These are phyloP conservation scores for Semicossyphus pulcher DNA, from an alignment of 2,113 vertebrate genomes.

Conservation along the genomic window DNA sequence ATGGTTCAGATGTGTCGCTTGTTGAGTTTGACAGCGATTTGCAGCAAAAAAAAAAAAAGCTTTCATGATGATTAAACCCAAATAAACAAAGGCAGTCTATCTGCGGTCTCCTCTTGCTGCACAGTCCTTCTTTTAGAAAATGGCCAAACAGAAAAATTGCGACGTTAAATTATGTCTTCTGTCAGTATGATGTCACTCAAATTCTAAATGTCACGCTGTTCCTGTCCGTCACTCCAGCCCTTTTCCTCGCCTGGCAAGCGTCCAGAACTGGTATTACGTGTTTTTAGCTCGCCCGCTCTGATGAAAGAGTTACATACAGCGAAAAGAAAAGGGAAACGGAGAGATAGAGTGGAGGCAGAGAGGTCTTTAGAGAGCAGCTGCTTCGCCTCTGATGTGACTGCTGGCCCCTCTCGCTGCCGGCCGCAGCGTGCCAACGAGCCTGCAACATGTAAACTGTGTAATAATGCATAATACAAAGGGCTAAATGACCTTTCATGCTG, in stretches of 20 bases:
- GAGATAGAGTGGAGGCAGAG: conserved; percentile 35
- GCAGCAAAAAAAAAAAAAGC: conserved; percentile 30
- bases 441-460: conserved; percentile 60
- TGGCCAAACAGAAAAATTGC: conserved; percentile 15
- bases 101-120: background rate
- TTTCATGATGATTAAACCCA: conserved; percentile 55
- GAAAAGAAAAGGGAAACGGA: conserved; percentile 57
- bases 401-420: conserved; percentile 33
- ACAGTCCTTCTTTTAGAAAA: conserved; percentile 4
- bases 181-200: conserved; percentile 56
- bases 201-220: conserved; percentile 78
- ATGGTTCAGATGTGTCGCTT: conserved; percentile 35
- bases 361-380: conserved; percentile 68
- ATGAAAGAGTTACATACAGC: conserved; percentile 67
- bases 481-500: conserved; percentile 63
- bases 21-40: conserved; percentile 35
- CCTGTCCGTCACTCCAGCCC: conserved; percentile 51
- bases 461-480: conserved; percentile 60
- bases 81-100: conserved; percentile 44
- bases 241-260: conserved; percentile 55
- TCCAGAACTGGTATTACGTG: conserved; percentile 69
- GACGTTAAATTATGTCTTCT: conserved; percentile 31
- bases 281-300: conserved; percentile 63
- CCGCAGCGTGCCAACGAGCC: conserved; percentile 31
- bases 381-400: conserved; percentile 57